Evolutionary conservation across 2,113 vertebrate genomes (phyloP).

Genomic region (Podarcis cretensis): DNA sequence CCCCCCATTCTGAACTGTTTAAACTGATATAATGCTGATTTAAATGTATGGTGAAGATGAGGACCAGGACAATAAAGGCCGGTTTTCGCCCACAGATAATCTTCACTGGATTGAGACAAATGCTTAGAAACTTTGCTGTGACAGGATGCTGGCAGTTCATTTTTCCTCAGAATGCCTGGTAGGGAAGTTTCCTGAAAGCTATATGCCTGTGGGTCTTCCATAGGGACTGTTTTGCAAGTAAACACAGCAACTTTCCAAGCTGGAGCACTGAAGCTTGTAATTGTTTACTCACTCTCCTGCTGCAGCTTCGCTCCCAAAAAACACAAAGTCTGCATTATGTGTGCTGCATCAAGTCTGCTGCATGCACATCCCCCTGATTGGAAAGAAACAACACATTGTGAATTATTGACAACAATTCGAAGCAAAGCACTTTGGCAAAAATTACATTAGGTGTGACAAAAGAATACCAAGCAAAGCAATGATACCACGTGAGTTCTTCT

Average conservation of each 20-base stretch:
- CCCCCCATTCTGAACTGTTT: too few relatives aligned
- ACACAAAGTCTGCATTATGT: background rate
- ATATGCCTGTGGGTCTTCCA: background rate
- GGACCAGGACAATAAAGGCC: background rate
- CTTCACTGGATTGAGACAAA: background rate
- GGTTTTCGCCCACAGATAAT: background rate
- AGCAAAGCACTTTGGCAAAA: background rate
- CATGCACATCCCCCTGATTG: background rate
- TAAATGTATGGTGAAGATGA: too few relatives aligned
- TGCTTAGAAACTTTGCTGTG: background rate
- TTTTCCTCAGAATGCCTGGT: background rate
- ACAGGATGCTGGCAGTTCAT: background rate
- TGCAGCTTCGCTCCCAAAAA: background rate
- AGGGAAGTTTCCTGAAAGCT: background rate
- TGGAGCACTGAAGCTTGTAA: background rate
- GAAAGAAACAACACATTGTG: background rate
- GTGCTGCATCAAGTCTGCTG: background rate
- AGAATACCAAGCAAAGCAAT: background rate
- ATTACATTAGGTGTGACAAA: background rate
- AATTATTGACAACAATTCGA: too few relatives aligned
- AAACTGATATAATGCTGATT: too few relatives aligned
- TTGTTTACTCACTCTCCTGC: background rate
- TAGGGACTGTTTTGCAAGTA: background rate
- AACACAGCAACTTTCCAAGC: background rate
- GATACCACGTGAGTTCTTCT: too few relatives aligned